Evolutionary conservation across 64 coral and sea anemone genomes (phyloP), one percentile per base, ranked within the genome.

Genomic region (Catalaphyllia jardinei): DNA sequence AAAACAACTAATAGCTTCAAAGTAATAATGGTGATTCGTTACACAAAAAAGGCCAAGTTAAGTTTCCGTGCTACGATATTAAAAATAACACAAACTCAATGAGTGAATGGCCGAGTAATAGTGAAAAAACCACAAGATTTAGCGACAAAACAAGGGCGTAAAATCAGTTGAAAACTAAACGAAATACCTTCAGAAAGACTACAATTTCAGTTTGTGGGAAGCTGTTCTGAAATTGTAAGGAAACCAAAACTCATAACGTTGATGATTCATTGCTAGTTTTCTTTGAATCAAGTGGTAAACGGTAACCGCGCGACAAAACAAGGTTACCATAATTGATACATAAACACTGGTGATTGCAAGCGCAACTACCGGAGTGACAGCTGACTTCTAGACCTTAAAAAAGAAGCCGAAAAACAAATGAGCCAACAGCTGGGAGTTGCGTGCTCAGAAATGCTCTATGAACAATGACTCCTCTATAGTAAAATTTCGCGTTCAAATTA

Each of bases 121-220:
- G 15, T 64, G 24, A 12, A 49, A 83, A 83, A 64, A 67, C 60
- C 80, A 25, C 80, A 83, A 67, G 29, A 14, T 10, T 83, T 35
- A 46, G 15, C 80, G 60, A 83, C 61, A 69, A 67, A 83, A 80
- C 76, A 79, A 79, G 24, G 46, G 76, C 51, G n/a, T 5, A 79
- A 79, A 79, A 52, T 79, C 49, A 27, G 8, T 25, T 24, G 13
- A 54, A 28, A 27, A 14, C 4, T 1, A 0, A 77, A 25, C 49
- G 13, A 79, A 55, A 55, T 79, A 9, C 10, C 24, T 28, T 52
- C 19, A 10, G 59, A 57, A 28, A 4, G 50, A 57, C 22, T 27
- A 31, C 22, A 9, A 10, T 67, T 25, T n/a, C 65, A 11, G 10
- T 12, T n/a, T n/a, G 65, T 5, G 22, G 65, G 24, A 8, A 4